Evolutionary conservation across 2,888 invertebrate species (phyloP), one percentile per base, ranked within the genome.

Genomic region (Drosophila peninsularis): DNA sequence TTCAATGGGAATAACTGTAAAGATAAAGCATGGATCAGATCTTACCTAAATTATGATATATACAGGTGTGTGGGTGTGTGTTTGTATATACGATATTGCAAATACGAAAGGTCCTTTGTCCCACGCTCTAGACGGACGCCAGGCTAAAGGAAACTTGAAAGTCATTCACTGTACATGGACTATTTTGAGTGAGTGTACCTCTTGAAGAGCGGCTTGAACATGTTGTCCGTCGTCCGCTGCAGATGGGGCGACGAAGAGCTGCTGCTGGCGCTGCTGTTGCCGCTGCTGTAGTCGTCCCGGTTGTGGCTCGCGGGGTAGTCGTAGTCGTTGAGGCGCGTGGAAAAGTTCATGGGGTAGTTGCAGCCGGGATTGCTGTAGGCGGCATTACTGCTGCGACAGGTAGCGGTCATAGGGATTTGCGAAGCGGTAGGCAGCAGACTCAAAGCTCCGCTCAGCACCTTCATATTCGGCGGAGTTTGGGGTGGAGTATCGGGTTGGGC

Each of bases 401-500:
- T 94, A 91, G 93, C 93, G 89, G 90, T 92, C 92, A 91, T 93
- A 93, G 92, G 91, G 93, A 93, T 93, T 91, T 93, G 93, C 88
- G 91, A 94, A 94, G 93, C 95, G 94, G 92, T 91, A 91, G 95
- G 94, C 86, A 96, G 94, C 83, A 95, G 94, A 85, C 95, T 94
- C 88, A 95, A 95, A 91, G 95, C 95, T 84, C 95, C 96, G 92
- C 95, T 96, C 90, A 96, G 96, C 90, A 97, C 94, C 93, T 97
- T 97, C 96, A 97, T 96, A 93, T 96, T 97, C 92, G 98, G 98
- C 80, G 98, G 98, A 80, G 98, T 98, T 93, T 98, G 97, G 37
- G 97, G 97, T 83, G 97, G 98, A 75, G 98, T 98, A 93, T 98
- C 98, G 86, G 92, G 94, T 92, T 96, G 95, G 93, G 97, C 95